phyloP scores from a whole-genome alignment of 2,888 invertebrate genomes.

The Hoplodrina blanda region DNA sequence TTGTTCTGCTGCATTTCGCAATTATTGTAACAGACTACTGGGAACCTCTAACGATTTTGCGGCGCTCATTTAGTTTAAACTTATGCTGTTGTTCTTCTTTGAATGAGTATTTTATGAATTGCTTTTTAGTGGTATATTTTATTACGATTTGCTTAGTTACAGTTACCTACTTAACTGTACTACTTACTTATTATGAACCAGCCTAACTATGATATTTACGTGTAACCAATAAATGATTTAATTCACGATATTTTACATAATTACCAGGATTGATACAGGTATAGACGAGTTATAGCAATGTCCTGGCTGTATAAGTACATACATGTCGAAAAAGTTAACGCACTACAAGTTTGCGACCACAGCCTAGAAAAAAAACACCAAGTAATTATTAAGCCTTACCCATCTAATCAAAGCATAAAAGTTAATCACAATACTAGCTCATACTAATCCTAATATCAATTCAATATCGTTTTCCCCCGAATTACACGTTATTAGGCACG shows the following conservation, averaged over 20 bases:
- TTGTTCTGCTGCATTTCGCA: conserved; percentile 61
- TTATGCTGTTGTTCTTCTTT: conserved; percentile 13
- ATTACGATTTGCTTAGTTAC: not conserved
- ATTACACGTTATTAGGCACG: conserved; percentile 59
- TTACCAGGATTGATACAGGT: not conserved
- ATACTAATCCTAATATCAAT: conserved; percentile 48
- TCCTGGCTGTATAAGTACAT: not conserved
- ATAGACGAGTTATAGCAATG: not conserved
- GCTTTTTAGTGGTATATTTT: not conserved
- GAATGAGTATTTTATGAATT: not conserved
- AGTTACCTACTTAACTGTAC: too few species aligned
- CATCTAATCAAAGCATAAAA: conserved; percentile 10
- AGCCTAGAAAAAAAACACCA: too few species aligned
- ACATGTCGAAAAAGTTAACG: too few species aligned
- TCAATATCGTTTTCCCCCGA: conserved; percentile 45
- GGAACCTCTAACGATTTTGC: conserved; percentile 37
- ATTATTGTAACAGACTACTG: conserved; percentile 58
- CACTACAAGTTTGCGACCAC: too few species aligned
- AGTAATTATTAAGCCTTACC: not conserved
- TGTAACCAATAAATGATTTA: too few species aligned
- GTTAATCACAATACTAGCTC: not conserved
- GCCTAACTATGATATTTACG: too few species aligned
- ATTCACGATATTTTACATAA: not conserved
- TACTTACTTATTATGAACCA: too few species aligned
- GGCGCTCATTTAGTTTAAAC: conserved; percentile 23